A percentile compares a stretch with the other conserved stretches of the same genome.
phyloP scores from a whole-genome alignment of 2,797 vertebrate species.

The Myripristis murdjan region DNA sequence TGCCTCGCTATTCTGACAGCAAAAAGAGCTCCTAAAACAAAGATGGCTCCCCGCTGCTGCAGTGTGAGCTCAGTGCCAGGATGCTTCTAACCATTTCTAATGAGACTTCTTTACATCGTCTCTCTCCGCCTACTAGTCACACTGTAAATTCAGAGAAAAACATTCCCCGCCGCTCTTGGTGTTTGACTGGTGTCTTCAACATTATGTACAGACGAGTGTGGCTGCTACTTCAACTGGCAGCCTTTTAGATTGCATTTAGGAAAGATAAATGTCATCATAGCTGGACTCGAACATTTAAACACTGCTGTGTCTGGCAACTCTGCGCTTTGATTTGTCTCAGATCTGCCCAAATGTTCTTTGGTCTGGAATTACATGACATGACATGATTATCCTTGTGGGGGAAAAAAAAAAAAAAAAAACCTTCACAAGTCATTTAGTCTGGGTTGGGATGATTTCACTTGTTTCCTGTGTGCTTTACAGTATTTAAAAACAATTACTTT shows the following conservation, averaged over 20 bases:
- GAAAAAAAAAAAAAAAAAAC: no score
- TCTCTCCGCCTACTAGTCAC: conserved; percentile 30
- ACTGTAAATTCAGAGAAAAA: conserved; percentile 30
- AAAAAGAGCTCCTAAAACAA: conserved; percentile 33
- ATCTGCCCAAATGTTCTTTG: background rate
- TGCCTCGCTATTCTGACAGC: conserved; percentile 11
- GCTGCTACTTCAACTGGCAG: background rate
- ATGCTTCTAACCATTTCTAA: conserved; percentile 37
- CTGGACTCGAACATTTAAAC: background rate
- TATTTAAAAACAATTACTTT: no score
- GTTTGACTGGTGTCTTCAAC: conserved; percentile 5
- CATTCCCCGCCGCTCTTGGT: conserved; percentile 12
- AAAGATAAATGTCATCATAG: background rate
- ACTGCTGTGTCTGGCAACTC: conserved; percentile 4
- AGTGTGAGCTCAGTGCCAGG: no score
- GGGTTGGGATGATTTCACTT: no score
- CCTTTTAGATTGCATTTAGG: background rate
- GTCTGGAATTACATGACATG: background rate
- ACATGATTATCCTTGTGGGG: background rate
- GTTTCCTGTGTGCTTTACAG: no score
- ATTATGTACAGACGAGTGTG: background rate
- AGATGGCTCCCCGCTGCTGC: conserved; percentile 32
- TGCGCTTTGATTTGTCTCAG: background rate
- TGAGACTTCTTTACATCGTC: conserved; percentile 30
- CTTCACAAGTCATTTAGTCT: no score